Conservation (phyloP, 2,797 vertebrate species). For the Rhabdophis nuchalis region DNA sequence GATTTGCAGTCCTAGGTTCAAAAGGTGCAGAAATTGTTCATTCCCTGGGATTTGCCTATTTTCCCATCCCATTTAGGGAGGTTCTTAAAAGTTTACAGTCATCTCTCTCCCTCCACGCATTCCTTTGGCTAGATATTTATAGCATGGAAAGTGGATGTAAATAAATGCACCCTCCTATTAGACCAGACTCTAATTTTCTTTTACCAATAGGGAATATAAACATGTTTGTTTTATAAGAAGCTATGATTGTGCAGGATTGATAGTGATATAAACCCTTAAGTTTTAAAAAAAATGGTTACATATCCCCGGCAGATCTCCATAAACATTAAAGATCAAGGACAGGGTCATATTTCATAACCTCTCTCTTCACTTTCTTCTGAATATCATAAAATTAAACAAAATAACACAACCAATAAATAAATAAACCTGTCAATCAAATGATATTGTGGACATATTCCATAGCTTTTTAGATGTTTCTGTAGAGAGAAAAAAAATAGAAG, state of each 20-base stretch:
- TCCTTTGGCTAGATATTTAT: neutral
- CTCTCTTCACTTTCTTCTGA: neutral
- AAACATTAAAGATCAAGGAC: neutral
- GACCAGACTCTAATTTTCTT: neutral
- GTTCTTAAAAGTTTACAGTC: neutral
- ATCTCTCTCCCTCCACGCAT: neutral
- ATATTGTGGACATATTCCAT: neutral
- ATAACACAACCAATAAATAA: neutral
- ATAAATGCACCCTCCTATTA: neutral
- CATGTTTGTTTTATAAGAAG: neutral
- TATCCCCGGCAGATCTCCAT: neutral
- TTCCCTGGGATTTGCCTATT: neutral
- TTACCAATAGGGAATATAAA: neutral
- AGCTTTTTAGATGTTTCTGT: neutral
- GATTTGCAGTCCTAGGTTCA: neutral
- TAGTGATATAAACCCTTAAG: neutral
- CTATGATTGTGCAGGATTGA: neutral
- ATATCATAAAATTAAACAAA: neutral
- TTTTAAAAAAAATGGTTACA: neutral
- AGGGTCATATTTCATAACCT: neutral
- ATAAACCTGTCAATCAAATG: neutral
- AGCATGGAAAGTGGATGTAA: neutral
- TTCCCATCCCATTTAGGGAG: neutral
- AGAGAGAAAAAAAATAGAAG: neutral
- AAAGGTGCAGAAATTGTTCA: neutral